Conservation (phyloP, 2,113 vertebrate species). For the Mus pahari region DNA sequence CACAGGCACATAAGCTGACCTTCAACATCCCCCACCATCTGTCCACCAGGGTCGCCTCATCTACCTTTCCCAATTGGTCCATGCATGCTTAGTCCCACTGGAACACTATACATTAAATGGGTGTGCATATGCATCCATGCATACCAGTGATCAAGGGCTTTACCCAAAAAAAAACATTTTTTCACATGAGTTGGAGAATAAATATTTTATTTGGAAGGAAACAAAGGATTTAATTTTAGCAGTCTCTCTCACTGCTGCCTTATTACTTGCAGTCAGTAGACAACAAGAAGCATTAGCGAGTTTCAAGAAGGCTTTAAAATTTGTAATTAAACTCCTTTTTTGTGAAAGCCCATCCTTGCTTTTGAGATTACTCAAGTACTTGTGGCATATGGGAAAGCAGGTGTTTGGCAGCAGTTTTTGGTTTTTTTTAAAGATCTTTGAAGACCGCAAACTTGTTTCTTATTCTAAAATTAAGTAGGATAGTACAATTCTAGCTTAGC, state of each 20-base stretch:
- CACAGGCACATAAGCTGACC: background rate
- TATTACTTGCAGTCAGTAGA: conserved; percentile 37
- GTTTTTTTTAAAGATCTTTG: conserved; percentile 34
- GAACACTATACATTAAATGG: background rate
- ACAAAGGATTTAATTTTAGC: conserved; percentile 43
- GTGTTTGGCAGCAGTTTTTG: conserved; percentile 47
- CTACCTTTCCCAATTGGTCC: background rate
- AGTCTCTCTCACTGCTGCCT: conserved; percentile 28
- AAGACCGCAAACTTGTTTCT: conserved; percentile 67
- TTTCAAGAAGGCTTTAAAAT: conserved; percentile 15
- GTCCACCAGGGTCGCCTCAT: background rate
- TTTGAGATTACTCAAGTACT: conserved; percentile 45
- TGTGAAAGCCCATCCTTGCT: conserved; percentile 32
- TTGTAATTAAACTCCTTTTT: conserved; percentile 43
- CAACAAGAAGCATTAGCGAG: conserved; percentile 6
- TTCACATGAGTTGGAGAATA: conserved; percentile 2
- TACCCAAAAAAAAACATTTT: background rate
- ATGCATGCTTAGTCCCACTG: background rate
- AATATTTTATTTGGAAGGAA: conserved; percentile 46
- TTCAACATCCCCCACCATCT: background rate
- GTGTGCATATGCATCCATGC: background rate
- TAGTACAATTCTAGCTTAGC: background rate
- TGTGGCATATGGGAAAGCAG: conserved; percentile 53
- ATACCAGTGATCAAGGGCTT: background rate
- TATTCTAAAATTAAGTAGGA: conserved; percentile 51